Evolutionary conservation across 2,797 vertebrate species (phyloP).

Genomic region (Tolypeutes matacus): DNA sequence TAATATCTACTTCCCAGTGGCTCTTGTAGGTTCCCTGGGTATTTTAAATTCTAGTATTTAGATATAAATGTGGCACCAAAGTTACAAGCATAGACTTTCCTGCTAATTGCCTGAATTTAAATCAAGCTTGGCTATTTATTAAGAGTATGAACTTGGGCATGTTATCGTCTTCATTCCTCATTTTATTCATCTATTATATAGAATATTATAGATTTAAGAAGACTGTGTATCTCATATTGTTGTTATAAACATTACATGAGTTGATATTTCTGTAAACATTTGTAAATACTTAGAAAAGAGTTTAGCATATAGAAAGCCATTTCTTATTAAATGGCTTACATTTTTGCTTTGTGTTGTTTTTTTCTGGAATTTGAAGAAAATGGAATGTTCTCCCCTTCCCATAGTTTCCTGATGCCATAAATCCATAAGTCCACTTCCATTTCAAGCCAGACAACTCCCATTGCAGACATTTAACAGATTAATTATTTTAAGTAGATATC

Average conservation of each 20-base stretch:
- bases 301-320: background rate
- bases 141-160: background rate
- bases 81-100: background rate
- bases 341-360: background rate
- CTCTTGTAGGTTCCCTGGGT: background rate
- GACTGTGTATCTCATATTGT: background rate
- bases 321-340: background rate
- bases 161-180: background rate
- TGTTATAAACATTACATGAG: background rate
- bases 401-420: background rate
- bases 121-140: background rate
- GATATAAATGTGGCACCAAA: too few species aligned
- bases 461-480: background rate
- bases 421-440: background rate
- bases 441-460: background rate
- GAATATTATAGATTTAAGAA: background rate
- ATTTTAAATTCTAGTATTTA: accelerated
- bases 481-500: background rate
- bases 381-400: background rate
- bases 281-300: background rate
- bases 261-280: background rate
- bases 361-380: background rate
- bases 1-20: background rate
- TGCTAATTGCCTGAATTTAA: background rate
- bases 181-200: background rate